phyloP scores from a whole-genome alignment of 2,113 vertebrate genomes.

The Centropus bengalensis region DNA sequence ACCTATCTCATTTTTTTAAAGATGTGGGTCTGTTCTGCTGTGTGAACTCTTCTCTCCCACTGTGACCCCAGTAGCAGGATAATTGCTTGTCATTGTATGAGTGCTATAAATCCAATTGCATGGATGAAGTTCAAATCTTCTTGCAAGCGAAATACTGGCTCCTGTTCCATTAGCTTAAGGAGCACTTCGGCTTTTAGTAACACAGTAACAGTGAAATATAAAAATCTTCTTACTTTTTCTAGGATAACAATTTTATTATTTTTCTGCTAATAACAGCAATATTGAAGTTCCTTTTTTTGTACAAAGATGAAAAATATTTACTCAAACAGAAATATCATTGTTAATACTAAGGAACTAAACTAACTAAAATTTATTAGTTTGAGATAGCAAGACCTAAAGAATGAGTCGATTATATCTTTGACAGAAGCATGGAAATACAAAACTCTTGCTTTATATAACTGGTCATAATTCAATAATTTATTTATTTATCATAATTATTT shows the following conservation, averaged over 20 bases:
- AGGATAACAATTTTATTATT: neutral
- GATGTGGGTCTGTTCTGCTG: fast-evolving
- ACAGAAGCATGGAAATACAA: neutral
- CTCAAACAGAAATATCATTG: neutral
- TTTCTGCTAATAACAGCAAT: neutral
- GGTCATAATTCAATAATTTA: neutral
- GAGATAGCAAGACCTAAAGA: neutral
- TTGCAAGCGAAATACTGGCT: neutral
- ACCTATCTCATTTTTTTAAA: neutral
- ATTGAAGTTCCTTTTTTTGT: neutral
- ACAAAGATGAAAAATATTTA: neutral
- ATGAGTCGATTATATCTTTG: neutral
- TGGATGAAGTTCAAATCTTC: neutral
- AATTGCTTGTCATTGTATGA: neutral
- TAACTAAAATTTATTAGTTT: neutral
- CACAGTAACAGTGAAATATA: neutral
- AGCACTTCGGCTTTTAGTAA: neutral
- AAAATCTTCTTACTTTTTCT: neutral
- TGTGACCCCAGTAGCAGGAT: neutral
- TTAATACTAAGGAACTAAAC: neutral
- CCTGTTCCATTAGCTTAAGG: neutral
- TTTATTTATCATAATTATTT: neutral
- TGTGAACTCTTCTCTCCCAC: neutral
- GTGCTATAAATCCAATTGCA: fast-evolving
- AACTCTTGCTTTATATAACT: neutral